phyloP scores from a whole-genome alignment of 1,140 invertebrate species.

The Centruroides sculpturatus region DNA sequence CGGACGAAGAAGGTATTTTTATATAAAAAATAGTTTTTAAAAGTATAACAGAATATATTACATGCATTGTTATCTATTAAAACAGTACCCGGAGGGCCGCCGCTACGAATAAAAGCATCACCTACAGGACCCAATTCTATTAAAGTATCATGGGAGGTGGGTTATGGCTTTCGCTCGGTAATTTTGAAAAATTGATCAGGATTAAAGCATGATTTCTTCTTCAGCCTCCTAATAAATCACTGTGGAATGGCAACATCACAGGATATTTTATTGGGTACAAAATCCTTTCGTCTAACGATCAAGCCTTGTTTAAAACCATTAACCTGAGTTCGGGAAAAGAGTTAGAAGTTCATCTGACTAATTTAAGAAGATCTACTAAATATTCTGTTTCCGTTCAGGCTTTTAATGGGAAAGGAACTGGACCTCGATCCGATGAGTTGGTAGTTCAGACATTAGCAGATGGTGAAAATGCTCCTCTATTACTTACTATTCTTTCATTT shows the following conservation, averaged over 20 bases:
- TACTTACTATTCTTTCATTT: too few species aligned
- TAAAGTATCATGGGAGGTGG: constrained; percentile 14
- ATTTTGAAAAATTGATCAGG: background rate
- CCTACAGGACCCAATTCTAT: constrained; percentile 10
- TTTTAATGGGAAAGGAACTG: constrained; percentile 24
- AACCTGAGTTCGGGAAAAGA: background rate
- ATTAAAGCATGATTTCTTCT: background rate
- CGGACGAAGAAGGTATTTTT: constrained; percentile 51
- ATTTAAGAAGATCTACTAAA: constrained; percentile 23
- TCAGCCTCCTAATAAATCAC: constrained; percentile 6
- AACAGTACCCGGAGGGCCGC: constrained; percentile 12
- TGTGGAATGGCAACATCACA: constrained; percentile 37
- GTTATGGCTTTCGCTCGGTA: background rate
- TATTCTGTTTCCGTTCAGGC: constrained; percentile 36
- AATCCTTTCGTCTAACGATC: constrained; percentile 20
- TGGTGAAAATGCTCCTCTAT: background rate
- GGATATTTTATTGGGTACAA: constrained; percentile 33
- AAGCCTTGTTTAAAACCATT: constrained; percentile 24
- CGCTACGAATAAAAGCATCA: constrained; percentile 9
- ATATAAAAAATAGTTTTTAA: background rate
- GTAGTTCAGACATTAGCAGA: background rate
- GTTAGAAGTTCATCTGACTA: constrained; percentile 13
- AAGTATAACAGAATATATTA: background rate
- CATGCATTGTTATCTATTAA: background rate
- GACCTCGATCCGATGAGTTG: background rate